These are phyloP conservation scores for Silurus asotus DNA, from an alignment of 2,113 vertebrate species.

Conservation along the genomic window DNA sequence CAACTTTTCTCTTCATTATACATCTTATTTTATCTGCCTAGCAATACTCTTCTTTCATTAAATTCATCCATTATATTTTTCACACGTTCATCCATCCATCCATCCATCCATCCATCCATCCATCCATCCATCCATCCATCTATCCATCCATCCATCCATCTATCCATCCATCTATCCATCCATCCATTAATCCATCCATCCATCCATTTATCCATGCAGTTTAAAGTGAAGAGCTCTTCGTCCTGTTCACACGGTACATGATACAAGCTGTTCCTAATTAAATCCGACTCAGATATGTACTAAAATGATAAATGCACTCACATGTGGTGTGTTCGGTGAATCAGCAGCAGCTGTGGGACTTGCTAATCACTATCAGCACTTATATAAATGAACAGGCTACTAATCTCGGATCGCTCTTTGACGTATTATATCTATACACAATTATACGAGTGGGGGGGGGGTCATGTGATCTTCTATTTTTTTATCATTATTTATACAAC, in stretches of 20 bases:
- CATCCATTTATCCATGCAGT: not conserved
- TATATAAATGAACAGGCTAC: constrained; percentile 16
- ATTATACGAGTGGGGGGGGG: not conserved
- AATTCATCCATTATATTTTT: not conserved
- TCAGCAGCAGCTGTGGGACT: constrained; percentile 41
- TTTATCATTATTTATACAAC: not conserved
- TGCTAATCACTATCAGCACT: constrained; percentile 11
- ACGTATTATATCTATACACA: not conserved
- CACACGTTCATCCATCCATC: not conserved
- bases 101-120: not conserved
- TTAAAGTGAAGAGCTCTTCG: not conserved
- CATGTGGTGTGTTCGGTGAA: constrained; percentile 31
- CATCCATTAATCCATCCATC: not conserved
- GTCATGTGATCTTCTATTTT: not conserved
- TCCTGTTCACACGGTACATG: not conserved
- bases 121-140: not conserved
- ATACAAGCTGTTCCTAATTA: constrained; percentile 28
- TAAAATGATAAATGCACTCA: constrained; percentile 14
- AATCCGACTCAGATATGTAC: constrained; percentile 26
- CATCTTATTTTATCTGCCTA: too few relatives aligned
- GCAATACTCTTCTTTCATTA: not conserved
- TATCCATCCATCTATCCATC: not conserved
- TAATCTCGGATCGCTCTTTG: constrained; percentile 5
- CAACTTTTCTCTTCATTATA: too few relatives aligned
- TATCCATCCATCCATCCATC: not conserved